Evolutionary conservation across 2,113 vertebrate species (phyloP).

Genomic region (Uria lomvia): DNA sequence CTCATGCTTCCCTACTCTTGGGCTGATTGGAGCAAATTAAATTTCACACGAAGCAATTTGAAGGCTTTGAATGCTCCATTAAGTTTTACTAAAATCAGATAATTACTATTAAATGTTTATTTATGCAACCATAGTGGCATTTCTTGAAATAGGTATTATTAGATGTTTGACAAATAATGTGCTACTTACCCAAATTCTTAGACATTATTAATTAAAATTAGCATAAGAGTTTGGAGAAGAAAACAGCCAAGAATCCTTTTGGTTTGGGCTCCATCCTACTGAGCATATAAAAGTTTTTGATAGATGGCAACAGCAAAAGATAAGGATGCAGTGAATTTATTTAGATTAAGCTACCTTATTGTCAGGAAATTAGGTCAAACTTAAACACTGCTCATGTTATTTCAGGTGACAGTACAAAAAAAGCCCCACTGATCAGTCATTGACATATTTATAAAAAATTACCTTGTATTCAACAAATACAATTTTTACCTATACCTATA

Average conservation of each 20-base stretch:
- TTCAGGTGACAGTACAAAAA: background rate
- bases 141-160: background rate
- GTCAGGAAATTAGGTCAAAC: background rate
- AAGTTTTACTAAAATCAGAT: constrained; percentile 40
- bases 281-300: background rate
- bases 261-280: background rate
- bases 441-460: background rate
- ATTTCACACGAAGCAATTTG: constrained; percentile 19
- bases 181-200: background rate
- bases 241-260: background rate
- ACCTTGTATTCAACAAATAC: background rate
- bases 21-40: constrained; percentile 4
- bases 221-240: background rate
- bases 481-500: background rate
- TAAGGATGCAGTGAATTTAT: background rate
- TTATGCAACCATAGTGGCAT: background rate
- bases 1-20: background rate
- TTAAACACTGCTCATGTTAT: background rate
- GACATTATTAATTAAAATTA: background rate
- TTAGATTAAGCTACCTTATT: background rate
- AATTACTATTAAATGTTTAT: constrained; percentile 32
- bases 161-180: background rate
- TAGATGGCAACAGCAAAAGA: background rate
- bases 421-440: background rate
- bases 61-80: constrained; percentile 1